phyloP scores from a whole-genome alignment of 2,797 vertebrate species.

The Smutsia temminckii region DNA sequence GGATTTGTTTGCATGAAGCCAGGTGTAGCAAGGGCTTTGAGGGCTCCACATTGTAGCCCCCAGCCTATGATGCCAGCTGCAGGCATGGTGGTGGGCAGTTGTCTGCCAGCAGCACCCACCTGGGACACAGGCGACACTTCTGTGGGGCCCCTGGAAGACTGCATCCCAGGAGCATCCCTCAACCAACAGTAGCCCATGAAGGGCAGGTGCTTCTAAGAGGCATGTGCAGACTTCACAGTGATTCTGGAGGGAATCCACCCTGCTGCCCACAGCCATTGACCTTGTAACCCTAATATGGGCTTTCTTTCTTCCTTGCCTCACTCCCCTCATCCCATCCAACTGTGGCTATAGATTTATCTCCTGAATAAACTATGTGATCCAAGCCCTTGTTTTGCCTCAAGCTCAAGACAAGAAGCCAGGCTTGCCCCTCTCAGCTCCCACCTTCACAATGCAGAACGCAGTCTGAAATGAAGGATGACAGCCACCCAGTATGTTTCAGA shows the following conservation, averaged over 20 bases:
- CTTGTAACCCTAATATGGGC: too few relatives aligned
- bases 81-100: background rate
- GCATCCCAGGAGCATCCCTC: background rate
- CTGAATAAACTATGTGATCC: background rate
- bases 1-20: background rate
- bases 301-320: background rate
- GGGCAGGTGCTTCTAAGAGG: background rate
- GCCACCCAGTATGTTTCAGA: background rate
- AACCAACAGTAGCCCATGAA: background rate
- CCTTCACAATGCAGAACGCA: fast-evolving
- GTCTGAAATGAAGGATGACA: background rate
- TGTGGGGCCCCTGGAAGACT: background rate
- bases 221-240: background rate
- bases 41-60: background rate
- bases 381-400: background rate
- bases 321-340: too few relatives aligned
- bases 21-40: too few relatives aligned
- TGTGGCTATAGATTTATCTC: background rate
- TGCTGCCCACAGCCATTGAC: background rate
- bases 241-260: too few relatives aligned
- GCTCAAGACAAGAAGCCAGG: background rate
- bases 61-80: background rate
- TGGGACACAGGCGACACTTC: background rate
- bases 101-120: background rate
- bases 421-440: background rate